phyloP scores from a whole-genome alignment of 2,888 invertebrate species.

The Lysandra bellargus region DNA sequence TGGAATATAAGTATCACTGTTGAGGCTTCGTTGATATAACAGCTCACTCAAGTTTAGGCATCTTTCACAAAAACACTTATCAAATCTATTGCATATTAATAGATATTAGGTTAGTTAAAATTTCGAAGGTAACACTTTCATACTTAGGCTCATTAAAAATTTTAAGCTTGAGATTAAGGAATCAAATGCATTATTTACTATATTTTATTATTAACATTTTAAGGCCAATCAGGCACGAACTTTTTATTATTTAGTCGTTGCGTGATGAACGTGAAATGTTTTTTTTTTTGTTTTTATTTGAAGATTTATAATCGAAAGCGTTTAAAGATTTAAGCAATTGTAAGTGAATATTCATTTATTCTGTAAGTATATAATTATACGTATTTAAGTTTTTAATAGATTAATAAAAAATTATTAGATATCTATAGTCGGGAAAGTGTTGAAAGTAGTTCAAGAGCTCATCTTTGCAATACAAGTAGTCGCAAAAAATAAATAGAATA shows the following conservation, averaged over 20 bases:
- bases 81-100: background rate
- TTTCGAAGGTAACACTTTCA: conserved; percentile 4
- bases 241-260: background rate
- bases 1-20: no score
- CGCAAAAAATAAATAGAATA: conserved; percentile 19
- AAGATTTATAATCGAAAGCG: background rate
- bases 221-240: conserved; percentile 4
- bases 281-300: background rate
- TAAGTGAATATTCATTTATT: background rate
- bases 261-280: background rate
- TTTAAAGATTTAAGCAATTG: background rate
- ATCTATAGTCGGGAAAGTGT: conserved; percentile 12
- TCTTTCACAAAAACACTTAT: conserved; percentile 49
- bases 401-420: conserved; percentile 1
- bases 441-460: background rate
- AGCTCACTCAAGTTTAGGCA: background rate
- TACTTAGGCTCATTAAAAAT: conserved; percentile 5
- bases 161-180: conserved; percentile 1
- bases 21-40: background rate
- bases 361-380: background rate
- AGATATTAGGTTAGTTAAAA: conserved; percentile 7
- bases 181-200: background rate
- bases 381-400: background rate
- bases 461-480: conserved; percentile 12
- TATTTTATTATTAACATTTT: background rate